Conservation (phyloP, 53 echinoderm and acorn worm species). For the Stichopus horrens region DNA sequence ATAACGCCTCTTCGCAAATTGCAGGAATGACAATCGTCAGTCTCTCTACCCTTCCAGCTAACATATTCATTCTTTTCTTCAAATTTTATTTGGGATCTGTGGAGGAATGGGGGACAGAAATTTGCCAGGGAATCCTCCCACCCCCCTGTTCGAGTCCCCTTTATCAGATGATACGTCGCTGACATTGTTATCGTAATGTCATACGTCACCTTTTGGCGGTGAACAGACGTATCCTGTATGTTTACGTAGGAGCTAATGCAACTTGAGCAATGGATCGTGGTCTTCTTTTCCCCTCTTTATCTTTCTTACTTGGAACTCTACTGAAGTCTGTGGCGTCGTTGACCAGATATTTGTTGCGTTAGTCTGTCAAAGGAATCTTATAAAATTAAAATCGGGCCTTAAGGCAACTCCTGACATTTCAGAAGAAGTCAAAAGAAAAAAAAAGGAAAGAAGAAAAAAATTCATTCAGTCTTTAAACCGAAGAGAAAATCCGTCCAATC, state of each 20-base stretch:
- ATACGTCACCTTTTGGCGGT: too few relatives aligned
- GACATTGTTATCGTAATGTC: not conserved
- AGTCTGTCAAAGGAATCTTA: not conserved
- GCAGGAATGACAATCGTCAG: too few relatives aligned
- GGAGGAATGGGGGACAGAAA: too few relatives aligned
- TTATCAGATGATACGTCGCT: not conserved
- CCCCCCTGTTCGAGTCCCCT: not conserved
- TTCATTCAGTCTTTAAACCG: not conserved
- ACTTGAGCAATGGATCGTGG: too few relatives aligned
- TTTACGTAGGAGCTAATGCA: too few relatives aligned
- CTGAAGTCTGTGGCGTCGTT: not conserved
- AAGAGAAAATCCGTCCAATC: not conserved
- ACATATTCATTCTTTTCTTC: too few relatives aligned
- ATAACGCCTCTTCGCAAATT: too few relatives aligned
- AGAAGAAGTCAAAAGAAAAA: not conserved
- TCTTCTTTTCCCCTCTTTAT: too few relatives aligned
- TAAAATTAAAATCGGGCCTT: not conserved
- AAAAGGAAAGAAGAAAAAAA: not conserved
- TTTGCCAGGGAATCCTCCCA: not conserved
- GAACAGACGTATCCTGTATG: too few relatives aligned
- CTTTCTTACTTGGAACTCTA: too few relatives aligned
- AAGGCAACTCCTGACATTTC: not conserved
- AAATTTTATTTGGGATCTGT: too few relatives aligned
- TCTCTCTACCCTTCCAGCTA: too few relatives aligned
- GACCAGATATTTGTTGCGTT: not conserved